Evolutionary conservation across 1,140 invertebrate species (phyloP), one percentile per base, ranked within the genome.

Genomic region (Apis dorsata): DNA sequence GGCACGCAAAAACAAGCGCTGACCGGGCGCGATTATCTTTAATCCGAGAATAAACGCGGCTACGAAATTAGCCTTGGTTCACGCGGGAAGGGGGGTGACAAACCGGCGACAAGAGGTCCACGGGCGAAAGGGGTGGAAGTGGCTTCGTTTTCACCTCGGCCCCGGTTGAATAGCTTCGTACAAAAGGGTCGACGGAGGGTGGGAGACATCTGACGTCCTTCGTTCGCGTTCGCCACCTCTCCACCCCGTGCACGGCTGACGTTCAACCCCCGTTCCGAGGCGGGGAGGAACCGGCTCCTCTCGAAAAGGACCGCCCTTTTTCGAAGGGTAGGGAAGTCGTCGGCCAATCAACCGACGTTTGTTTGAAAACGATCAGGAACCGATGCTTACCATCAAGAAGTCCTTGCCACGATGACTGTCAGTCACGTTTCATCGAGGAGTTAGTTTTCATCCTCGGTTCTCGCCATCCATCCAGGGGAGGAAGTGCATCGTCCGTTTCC

Each of bases 401-500:
- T 91, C 90, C 86, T 72, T 49, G 72, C 87, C 78, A 77, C 78
- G 89, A 90, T 91, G 90, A 91, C 83, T 87, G 86, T 89, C 91
- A 91, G 91, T 90, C 86, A 91, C 85, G 87, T 87, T 90, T 89
- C 82, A 87, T 84, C 89, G n/a, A 78, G 74, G 86, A 85, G 84
- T 86, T 88, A 86, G 85, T 44, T 44, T 44, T 44, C 34, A 44
- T 44, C 34, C 5, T 44, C 34, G 34, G 5, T 44, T 44, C 62
- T 17, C 21, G 15, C 51, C 17, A 73, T 73, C 78, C 63, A 13
- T 17, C 55, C 17, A 71, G 66, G 63, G 62, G 55, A 77, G 60
- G 59, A 66, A 66, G 49, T 60, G 17, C 66, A 65, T 51, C 51
- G 51, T 66, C n/a, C 34, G 34, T 44, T 28, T 57, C 13, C 9